phyloP scores from a whole-genome alignment of 2,888 invertebrate species.

The Xestia c-nigrum region DNA sequence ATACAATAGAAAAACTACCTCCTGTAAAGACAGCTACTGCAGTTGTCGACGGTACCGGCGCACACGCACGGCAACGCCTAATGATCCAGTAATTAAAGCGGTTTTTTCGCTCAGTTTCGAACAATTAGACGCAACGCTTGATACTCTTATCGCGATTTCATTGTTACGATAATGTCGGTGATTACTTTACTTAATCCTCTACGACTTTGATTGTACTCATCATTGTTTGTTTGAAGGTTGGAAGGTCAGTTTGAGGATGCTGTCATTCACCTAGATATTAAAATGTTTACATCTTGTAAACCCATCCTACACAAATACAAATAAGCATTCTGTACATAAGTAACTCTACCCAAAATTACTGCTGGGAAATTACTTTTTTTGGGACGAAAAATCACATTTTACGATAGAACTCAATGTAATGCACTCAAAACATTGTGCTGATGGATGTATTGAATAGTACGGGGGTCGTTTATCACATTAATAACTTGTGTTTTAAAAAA shows the following conservation, averaged over 20 bases:
- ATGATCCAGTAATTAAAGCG: conserved; percentile 82
- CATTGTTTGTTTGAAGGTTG: conserved; percentile 6
- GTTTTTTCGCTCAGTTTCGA: conserved; percentile 79
- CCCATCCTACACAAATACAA: no score
- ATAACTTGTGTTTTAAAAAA: no score
- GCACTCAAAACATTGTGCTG: no score
- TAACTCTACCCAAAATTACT: no score
- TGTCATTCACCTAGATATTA: not conserved
- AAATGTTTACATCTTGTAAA: no score
- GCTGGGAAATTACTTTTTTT: no score
- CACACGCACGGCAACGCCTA: conserved; percentile 77
- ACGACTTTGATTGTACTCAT: conserved; percentile 42
- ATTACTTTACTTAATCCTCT: conserved; percentile 55
- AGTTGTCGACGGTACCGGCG: conserved; percentile 73
- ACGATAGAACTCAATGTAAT: no score
- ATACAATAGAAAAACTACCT: conserved; percentile 24
- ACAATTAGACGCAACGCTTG: conserved; percentile 79
- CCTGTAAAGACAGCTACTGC: conserved; percentile 32
- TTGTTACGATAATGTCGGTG: conserved; percentile 70
- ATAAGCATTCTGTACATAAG: no score
- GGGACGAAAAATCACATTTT: no score
- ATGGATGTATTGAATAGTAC: no score
- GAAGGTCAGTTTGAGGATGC: conserved; percentile 21
- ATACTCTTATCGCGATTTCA: conserved; percentile 73
- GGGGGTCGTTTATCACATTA: no score